Evolutionary conservation across 1,140 invertebrate genomes (phyloP).

Genomic region (Aphelenchoides avenae): DNA sequence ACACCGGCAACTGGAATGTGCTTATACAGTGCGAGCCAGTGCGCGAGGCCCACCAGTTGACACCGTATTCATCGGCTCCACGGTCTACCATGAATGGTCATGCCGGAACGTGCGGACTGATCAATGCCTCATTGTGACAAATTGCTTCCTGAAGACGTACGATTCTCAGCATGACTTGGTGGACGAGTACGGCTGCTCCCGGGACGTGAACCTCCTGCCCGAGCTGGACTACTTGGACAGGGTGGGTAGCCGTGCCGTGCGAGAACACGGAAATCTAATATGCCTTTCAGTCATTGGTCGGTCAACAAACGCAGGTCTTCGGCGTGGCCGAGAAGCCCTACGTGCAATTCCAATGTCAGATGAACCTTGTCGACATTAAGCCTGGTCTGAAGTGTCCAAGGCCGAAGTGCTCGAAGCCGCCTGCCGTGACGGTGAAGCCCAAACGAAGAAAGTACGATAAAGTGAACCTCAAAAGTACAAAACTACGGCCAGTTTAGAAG

Average conservation of each 20-base stretch:
- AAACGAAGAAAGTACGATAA: too few relatives aligned
- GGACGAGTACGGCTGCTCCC: slow-evolving; percentile 35
- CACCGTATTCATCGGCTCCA: slow-evolving; percentile 11
- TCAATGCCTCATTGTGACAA: slow-evolving; percentile 35
- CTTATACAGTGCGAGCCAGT: slow-evolving; percentile 13
- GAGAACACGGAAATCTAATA: slow-evolving; percentile 1
- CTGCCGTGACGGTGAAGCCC: too few relatives aligned
- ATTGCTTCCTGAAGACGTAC: slow-evolving; percentile 29
- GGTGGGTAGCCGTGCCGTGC: slow-evolving; percentile 1
- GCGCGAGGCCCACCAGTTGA: not conserved
- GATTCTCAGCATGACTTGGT: slow-evolving; percentile 28
- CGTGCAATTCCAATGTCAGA: slow-evolving; percentile 20
- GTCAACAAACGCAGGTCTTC: slow-evolving; percentile 13
- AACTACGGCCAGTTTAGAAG: too few relatives aligned
- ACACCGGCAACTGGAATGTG: slow-evolving; percentile 16
- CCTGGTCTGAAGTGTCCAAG: too few relatives aligned
- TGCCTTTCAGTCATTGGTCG: slow-evolving; percentile 18
- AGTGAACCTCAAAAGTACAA: too few relatives aligned
- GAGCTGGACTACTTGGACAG: slow-evolving; percentile 24
- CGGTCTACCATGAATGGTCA: slow-evolving; percentile 32
- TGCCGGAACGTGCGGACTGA: slow-evolving; percentile 13
- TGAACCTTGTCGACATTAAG: slow-evolving; percentile 35
- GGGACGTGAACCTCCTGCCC: slow-evolving; percentile 28
- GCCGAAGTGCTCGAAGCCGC: too few relatives aligned
- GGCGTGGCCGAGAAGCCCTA: slow-evolving; percentile 25